Evolutionary conservation across 1,140 invertebrate genomes (phyloP).

Genomic region (Aphaenogaster rudis): DNA sequence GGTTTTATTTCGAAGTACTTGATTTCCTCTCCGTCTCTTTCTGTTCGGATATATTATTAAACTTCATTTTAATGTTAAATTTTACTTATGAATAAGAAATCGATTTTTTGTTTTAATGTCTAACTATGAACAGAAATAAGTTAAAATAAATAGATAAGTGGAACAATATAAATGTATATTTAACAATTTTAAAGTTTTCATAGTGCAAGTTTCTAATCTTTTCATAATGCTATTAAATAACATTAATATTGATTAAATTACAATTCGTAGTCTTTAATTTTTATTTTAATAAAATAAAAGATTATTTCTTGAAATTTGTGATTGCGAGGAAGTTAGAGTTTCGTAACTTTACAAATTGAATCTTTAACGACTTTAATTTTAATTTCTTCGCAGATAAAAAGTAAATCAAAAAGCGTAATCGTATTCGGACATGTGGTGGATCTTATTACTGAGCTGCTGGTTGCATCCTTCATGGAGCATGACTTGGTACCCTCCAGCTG

Average conservation of each 20-base stretch:
- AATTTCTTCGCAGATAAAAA: slow-evolving; percentile 6
- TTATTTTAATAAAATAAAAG: background rate
- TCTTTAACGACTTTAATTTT: background rate
- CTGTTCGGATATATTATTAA: background rate
- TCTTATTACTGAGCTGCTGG: slow-evolving; percentile 43
- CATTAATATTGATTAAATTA: slow-evolving; percentile 4
- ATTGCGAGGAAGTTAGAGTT: background rate
- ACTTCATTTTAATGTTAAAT: background rate
- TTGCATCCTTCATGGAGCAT: slow-evolving; percentile 19
- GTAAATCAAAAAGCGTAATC: background rate
- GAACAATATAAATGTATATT: background rate
- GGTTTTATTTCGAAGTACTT: background rate
- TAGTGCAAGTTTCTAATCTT: background rate
- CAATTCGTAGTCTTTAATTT: background rate
- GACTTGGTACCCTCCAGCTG: slow-evolving; percentile 64
- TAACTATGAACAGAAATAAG: background rate
- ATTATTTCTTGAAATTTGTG: background rate
- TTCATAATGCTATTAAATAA: background rate
- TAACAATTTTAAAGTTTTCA: background rate
- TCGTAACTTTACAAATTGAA: background rate
- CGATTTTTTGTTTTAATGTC: background rate
- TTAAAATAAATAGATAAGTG: background rate
- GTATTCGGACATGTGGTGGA: slow-evolving; percentile 54
- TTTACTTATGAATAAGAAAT: background rate
- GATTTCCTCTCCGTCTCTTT: background rate